A percentile compares a stretch with the other conserved stretches of the same genome.
Evolutionary conservation across 2,888 invertebrate species (phyloP).

Genomic region (Coenonympha arcania): DNA sequence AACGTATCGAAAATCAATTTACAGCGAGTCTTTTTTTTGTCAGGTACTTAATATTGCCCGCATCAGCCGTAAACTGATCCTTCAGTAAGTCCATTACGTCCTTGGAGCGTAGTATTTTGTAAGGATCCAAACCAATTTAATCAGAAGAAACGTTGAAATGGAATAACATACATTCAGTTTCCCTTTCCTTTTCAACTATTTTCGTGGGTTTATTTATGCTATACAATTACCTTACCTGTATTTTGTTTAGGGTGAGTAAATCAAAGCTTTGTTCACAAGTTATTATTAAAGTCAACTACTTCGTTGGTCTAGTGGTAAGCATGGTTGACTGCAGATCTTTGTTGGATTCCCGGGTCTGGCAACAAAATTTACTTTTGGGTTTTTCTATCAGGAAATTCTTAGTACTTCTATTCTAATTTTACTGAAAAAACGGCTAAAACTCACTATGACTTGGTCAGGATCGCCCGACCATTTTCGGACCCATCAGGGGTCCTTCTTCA

Average conservation of each 20-base stretch:
- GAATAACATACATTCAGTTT: background rate
- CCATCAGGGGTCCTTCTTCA: too few relatives aligned
- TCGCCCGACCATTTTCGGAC: too few relatives aligned
- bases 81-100: slow-evolving; percentile 12
- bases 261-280: too few relatives aligned
- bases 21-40: background rate
- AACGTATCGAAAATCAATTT: background rate
- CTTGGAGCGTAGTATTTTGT: slow-evolving; percentile 11
- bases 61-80: slow-evolving; percentile 13
- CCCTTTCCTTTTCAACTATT: background rate
- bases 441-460: too few relatives aligned
- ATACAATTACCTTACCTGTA: background rate
- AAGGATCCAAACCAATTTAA: slow-evolving; percentile 13
- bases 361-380: too few relatives aligned
- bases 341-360: too few relatives aligned
- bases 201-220: background rate
- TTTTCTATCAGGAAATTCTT: too few relatives aligned
- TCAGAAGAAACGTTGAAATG: slow-evolving; percentile 16
- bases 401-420: too few relatives aligned
- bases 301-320: too few relatives aligned
- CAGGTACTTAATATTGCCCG: slow-evolving; percentile 4
- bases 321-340: too few relatives aligned
- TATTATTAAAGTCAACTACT: too few relatives aligned
- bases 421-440: too few relatives aligned
- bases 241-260: background rate